Evolutionary conservation across 92 coral and sea anemone genomes (phyloP), one percentile per base, ranked within the genome.

Genomic region (Paragorgia papillata): DNA sequence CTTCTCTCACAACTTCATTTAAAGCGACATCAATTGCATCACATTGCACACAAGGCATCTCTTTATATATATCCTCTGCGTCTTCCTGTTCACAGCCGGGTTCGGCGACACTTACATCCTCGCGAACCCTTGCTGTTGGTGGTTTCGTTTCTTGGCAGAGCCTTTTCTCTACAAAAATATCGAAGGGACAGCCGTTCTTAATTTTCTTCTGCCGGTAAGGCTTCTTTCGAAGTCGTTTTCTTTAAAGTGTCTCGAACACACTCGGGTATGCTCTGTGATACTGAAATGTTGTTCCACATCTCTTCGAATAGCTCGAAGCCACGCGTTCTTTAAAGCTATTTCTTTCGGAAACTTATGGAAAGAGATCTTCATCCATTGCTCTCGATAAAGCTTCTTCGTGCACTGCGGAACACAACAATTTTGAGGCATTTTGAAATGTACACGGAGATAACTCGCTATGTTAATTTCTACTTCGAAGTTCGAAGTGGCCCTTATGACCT

Each of bases 161-260:
- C 89, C 64, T 48, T 85, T 60, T 35, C 34, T 66, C 89, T 85
- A 88, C 19, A 80, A 39, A 62, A 86, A 86, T 27, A 86, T 51
- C 30, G 82, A 85, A 43, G 89, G 92, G 12, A 85, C 89, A 50
- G 74, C 87, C 13, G 81, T 69, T 58, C 68, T 71, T 63, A 82
- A 64, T 1, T 71, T 35, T 21, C 39, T 62, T 59, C 60, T 85
- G 54, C 92, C 87, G 15, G 82, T 74, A 13, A 88, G 82, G 15
- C 85, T 77, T 66, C 73, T 85, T 64, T 78, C 81, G 12, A 88
- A 53, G 53, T 88, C 92, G 61, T 37, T 44, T 25, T 70, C 74
- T 69, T 81, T 79, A 40, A 88, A 88, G 58, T 85, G 89, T 18
- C 77, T 65, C 9, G 85, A 88, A 79, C 89, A 85, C 49, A 88